phyloP scores from a whole-genome alignment of 2,113 vertebrate species.

The Pluvialis apricaria region DNA sequence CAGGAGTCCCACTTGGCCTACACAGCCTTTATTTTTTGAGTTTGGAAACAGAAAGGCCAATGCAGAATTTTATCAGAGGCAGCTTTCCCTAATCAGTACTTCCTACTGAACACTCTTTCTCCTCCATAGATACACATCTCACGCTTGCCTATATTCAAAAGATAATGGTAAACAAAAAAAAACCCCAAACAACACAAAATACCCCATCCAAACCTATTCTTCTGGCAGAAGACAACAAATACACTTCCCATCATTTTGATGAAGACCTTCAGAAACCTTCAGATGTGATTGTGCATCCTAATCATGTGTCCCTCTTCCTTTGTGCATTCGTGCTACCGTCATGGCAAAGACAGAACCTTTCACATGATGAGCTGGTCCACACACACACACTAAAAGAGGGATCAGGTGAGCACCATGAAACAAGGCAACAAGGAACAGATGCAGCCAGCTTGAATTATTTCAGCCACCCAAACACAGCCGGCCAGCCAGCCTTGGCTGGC shows the following conservation, averaged over 20 bases:
- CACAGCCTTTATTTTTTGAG: background rate
- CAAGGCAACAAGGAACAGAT: background rate
- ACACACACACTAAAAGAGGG: background rate
- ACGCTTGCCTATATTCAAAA: background rate
- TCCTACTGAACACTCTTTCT: background rate
- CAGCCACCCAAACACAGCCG: background rate
- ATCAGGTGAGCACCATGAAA: background rate
- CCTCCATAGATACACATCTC: background rate
- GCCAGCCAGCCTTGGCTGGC: slow-evolving; percentile 9
- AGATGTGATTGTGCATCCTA: background rate
- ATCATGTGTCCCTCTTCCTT: background rate
- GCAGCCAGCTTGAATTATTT: background rate
- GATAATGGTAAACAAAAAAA: background rate
- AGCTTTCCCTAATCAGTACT: background rate
- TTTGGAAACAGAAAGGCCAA: background rate
- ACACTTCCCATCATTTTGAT: background rate
- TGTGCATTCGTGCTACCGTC: accelerated
- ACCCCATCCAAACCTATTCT: background rate
- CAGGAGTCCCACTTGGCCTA: background rate
- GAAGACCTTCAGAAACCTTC: background rate
- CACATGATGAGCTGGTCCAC: background rate
- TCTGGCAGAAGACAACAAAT: background rate
- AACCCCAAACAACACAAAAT: background rate
- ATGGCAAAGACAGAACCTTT: background rate
- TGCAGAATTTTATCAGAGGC: background rate